phyloP scores from a whole-genome alignment of 2,113 vertebrate genomes.

The Isichthys henryi region DNA sequence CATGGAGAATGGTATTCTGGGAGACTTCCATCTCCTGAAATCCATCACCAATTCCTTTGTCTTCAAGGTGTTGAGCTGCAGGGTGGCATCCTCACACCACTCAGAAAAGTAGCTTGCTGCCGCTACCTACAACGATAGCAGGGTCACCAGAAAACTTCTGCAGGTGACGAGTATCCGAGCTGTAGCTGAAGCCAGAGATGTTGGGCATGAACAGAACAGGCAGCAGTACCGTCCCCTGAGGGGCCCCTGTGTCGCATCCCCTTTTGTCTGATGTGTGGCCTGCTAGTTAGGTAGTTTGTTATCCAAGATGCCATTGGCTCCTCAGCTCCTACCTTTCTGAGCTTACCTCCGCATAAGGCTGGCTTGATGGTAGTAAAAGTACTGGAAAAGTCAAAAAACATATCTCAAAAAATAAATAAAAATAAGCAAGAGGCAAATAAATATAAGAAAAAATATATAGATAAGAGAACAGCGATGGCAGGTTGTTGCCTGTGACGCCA shows the following conservation, averaged over 20 bases:
- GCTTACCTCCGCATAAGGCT: not conserved
- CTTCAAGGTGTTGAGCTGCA: not conserved
- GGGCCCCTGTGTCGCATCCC: not conserved
- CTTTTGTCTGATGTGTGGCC: not conserved
- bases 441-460: not conserved
- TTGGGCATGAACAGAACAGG: not conserved
- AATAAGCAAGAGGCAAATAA: not conserved
- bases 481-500: not conserved
- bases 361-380: not conserved
- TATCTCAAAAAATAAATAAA: not conserved
- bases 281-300: not conserved
- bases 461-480: not conserved
- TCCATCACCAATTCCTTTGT: not conserved
- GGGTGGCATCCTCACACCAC: not conserved
- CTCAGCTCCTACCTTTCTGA: not conserved
- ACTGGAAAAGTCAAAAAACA: not conserved
- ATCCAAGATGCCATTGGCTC: not conserved
- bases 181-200: not conserved
- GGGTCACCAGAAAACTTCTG: not conserved
- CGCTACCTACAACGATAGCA: not conserved
- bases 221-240: not conserved
- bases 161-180: not conserved
- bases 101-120: not conserved
- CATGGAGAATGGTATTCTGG: not conserved
- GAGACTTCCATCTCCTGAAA: not conserved